Base-by-base conservation (phyloP, 2,113 vertebrate species). In the Hydrolagus affinis region DNA sequence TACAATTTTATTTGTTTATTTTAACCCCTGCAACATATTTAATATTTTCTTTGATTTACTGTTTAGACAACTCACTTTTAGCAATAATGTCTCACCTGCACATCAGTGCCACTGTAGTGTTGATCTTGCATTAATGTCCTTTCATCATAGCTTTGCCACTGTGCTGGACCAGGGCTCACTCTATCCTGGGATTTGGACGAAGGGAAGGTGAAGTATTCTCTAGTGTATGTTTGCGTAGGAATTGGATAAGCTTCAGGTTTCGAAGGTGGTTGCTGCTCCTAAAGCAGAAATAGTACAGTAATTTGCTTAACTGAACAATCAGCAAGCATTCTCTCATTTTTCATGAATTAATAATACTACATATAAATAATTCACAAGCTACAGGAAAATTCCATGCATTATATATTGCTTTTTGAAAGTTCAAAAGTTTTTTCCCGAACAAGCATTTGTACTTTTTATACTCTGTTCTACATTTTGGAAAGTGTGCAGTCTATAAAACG, bases 131-230 rank as follows among this genome's bases (percentile, higher is more conserved):
- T 0, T 19, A 93, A 91, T 14, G 94, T 89, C 89, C 95, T 90
- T 60, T 97, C 96, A 85, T 98, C 97, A 86, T 95, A 93, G 87
- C 88, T 89, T 78, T 95, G 93, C 97, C 97, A 98, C 87, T 95
- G 96, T 9, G 93, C 90, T 12, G 93, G 87, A 2, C 68, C 85
- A 56, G 95, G 93, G 4, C 73, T 96, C 89, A 96, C 92, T 87
- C 96, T 92, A 87, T 99, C 98, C 90, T 97, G 96, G 86, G 96
- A 95, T 89, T 95, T 98, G 8, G 97, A 95, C 69, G 96, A 95
- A 10, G 97, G 98, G 89, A 98, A 97, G 64, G 98, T 99, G 91
- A 98, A 99, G 92, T 98, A 99, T 62, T 99, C 98, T 85, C 97
- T 94, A 86, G 96, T 92, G 87, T 97, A 99, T 0, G 97, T 98